Conservation (phyloP, 2,113 vertebrate genomes). For the Phrynosoma blainvillii region DNA sequence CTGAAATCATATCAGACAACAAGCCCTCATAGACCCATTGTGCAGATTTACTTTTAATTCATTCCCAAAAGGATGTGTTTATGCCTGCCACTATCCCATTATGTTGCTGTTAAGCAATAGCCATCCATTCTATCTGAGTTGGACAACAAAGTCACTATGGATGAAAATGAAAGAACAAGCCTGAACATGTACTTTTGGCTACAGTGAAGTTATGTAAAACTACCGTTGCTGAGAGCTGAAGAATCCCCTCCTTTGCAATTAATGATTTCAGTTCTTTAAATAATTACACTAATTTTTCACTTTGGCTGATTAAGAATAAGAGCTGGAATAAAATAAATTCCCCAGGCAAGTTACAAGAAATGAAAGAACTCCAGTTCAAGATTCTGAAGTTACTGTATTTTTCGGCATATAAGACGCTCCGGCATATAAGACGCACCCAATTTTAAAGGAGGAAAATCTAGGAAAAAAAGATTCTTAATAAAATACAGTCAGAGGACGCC, state of each 20-base stretch:
- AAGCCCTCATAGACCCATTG: background rate
- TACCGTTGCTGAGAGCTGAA: constrained; percentile 32
- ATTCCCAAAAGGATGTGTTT: background rate
- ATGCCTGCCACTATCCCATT: background rate
- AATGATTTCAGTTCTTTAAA: constrained; percentile 28
- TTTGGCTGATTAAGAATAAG: constrained; percentile 22
- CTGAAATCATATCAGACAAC: background rate
- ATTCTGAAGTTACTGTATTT: constrained; percentile 1
- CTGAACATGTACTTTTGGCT: background rate
- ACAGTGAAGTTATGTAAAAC: background rate
- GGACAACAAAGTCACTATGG: background rate
- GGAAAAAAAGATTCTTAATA: too few species aligned
- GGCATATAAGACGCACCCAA: too few species aligned
- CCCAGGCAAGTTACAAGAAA: background rate
- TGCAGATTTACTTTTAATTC: background rate
- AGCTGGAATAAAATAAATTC: constrained; percentile 23
- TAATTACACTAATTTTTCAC: constrained; percentile 2
- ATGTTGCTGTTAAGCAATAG: background rate
- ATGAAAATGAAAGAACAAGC: background rate
- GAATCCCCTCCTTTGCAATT: constrained; percentile 20
- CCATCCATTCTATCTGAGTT: background rate
- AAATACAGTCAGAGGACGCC: too few species aligned
- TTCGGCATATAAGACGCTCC: too few species aligned
- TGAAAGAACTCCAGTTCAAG: constrained; percentile 1
- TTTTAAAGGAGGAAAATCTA: too few species aligned